Evolutionary conservation across 2,888 invertebrate species (phyloP).

Genomic region (Incurvaria masculella): DNA sequence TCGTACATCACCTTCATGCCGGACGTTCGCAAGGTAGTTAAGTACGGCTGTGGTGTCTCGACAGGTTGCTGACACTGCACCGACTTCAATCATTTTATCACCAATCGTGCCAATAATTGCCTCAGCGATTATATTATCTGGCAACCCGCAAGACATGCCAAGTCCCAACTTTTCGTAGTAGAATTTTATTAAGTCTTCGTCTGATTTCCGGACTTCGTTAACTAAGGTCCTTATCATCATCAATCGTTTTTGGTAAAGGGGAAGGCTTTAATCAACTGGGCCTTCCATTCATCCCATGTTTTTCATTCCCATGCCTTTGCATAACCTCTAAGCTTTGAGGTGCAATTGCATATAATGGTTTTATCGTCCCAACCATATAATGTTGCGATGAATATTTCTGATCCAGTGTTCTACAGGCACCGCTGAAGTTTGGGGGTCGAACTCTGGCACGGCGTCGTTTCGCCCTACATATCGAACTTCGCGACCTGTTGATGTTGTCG

Average conservation of each 20-base stretch:
- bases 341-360: constrained; percentile 16
- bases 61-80: constrained; percentile 11
- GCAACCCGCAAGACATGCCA: constrained; percentile 11
- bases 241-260: constrained; percentile 11
- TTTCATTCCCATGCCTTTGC: constrained; percentile 15
- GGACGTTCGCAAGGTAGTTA: constrained; percentile 10
- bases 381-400: constrained; percentile 11
- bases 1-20: too few species aligned
- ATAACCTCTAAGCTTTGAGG: constrained; percentile 15
- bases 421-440: too few species aligned
- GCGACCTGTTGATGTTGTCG: too few species aligned
- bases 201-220: constrained; percentile 4
- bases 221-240: constrained; percentile 10
- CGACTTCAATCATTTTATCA: constrained; percentile 7
- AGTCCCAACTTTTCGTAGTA: constrained; percentile 13
- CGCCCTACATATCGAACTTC: too few species aligned
- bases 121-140: constrained; percentile 9
- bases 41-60: constrained; percentile 7
- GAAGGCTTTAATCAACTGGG: constrained; percentile 7
- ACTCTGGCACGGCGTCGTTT: too few species aligned
- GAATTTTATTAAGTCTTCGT: constrained; percentile 12
- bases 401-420: constrained; percentile 16
- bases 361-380: constrained; percentile 17
- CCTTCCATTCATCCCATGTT: constrained; percentile 13
- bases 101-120: constrained; percentile 12